Base-by-base conservation (phyloP, 2,113 vertebrate genomes). In the Oenanthe melanoleuca region DNA sequence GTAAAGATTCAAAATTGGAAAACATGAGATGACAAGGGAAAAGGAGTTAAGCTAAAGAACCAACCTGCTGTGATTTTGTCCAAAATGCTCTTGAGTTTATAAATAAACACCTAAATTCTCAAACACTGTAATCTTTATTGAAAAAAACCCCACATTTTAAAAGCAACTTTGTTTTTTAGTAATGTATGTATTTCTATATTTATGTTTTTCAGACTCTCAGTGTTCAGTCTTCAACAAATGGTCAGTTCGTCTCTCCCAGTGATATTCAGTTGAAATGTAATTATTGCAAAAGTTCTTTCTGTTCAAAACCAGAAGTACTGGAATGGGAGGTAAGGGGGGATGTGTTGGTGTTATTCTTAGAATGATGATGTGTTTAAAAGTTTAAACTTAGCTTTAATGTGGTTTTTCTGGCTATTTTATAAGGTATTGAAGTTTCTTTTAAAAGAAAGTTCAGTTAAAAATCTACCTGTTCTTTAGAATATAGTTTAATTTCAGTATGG, bases 211-310 rank as follows among this genome's bases (percentile, higher is more conserved):
- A 99, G 99, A 98, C 98, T 86, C 97, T 99, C n/a, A 98, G 98
- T 80, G 97, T 99, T 91, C 99, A 99, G 83, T 98, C 99, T 45
- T 97, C 98, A 95, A 97, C 98, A 94, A 99, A 99, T 63, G 99
- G 99, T 69, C 99, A 99, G 96, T 97, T 98, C 23, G 84, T 98
- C 33, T 96, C 97, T 63, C 98, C 98, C 92, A 98, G 97, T 97
- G 97, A 98, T 80, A 98, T 99, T 96, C 99, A 99, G 88, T 95
- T 99, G 95, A 99, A 99, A 95, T 99, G 99, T 93, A 99, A 98
- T 97, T 99, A 99, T 96, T 99, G 99, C 95, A 98, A 99, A 95
- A 99, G 98, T 95, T 96, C 98, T 6, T 99, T 99, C 97, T 99
- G 98, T 98, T 97, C 99, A 83, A 99, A 99, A 94, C 99, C 99